Conservation (phyloP, 2,888 invertebrate species). For the Schrankia costaestrigalis region DNA sequence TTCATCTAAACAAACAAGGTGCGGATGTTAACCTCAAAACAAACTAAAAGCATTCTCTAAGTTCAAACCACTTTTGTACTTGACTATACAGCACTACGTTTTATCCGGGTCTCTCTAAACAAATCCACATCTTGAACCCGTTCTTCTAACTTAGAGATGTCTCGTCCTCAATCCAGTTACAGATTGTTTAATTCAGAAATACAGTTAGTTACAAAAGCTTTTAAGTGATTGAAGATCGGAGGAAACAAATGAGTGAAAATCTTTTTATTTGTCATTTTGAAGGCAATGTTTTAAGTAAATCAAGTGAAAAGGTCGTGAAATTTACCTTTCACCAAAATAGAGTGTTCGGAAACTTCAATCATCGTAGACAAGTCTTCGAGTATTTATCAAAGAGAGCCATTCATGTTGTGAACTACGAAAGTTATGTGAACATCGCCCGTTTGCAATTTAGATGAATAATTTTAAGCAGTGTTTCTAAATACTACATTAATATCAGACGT, state of each 20-base stretch:
- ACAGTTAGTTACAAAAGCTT: constrained; percentile 22
- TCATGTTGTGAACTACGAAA: constrained; percentile 13
- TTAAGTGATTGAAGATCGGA: constrained; percentile 31
- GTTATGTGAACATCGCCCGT: constrained; percentile 8
- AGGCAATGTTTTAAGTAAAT: constrained; percentile 18
- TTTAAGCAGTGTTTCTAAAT: constrained; percentile 2
- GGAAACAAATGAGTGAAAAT: constrained; percentile 29
- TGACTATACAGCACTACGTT: constrained; percentile 8
- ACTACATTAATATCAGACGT: too few relatives aligned
- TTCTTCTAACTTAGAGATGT: constrained; percentile 9
- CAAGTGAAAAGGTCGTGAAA: constrained; percentile 16
- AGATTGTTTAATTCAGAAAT: constrained; percentile 27
- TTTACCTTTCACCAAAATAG: constrained; percentile 29
- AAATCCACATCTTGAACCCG: constrained; percentile 15
- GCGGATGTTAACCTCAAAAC: too few relatives aligned
- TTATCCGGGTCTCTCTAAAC: constrained; percentile 16
- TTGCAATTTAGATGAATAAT: constrained; percentile 10
- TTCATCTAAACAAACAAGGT: too few relatives aligned
- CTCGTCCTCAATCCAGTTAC: constrained; percentile 14
- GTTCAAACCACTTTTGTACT: background rate
- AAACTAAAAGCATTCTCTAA: background rate
- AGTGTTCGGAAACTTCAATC: constrained; percentile 15
- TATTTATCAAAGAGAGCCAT: constrained; percentile 13
- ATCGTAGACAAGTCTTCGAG: constrained; percentile 8
- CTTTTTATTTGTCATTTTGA: constrained; percentile 24